Evolutionary conservation across 92 coral and sea anemone species (phyloP).

Genomic region (Epizoanthus stellaris): DNA sequence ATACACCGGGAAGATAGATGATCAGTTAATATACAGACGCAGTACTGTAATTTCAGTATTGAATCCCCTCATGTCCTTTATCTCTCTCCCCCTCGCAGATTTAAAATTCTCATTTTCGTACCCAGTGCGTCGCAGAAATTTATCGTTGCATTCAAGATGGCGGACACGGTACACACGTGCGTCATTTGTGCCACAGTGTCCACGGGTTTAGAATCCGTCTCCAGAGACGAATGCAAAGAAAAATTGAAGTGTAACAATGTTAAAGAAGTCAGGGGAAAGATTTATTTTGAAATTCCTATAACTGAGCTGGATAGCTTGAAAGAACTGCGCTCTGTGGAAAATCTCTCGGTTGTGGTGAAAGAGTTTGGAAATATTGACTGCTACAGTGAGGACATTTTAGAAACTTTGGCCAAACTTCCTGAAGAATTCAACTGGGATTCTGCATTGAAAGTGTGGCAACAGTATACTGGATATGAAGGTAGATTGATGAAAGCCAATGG

Average conservation of each 20-base stretch:
- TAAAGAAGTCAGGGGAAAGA: conserved; percentile 81
- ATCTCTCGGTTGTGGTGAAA: conserved; percentile 85
- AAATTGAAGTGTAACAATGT: conserved; percentile 72
- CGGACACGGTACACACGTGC: conserved; percentile 59
- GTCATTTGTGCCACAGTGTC: conserved; percentile 88
- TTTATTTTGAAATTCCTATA: conserved; percentile 78
- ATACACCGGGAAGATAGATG: neutral
- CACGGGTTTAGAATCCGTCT: conserved; percentile 88
- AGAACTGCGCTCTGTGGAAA: conserved; percentile 83
- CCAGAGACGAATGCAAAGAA: conserved; percentile 83
- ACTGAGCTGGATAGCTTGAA: conserved; percentile 61
- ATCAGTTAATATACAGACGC: neutral
- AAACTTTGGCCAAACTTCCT: conserved; percentile 73
- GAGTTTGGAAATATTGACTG: conserved; percentile 65
- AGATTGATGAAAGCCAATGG: neutral
- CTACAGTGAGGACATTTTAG: conserved; percentile 58
- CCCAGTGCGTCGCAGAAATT: neutral
- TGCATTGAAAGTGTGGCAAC: conserved; percentile 77
- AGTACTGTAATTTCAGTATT: neutral
- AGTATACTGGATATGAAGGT: conserved; percentile 63
- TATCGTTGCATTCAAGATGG: conserved; percentile 61
- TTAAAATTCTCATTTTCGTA: neutral
- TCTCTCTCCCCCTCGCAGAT: neutral
- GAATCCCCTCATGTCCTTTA: neutral
- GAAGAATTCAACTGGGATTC: conserved; percentile 71